Evolutionary conservation across 2,888 invertebrate species (phyloP).

Genomic region (Chrysolina oricalcia): DNA sequence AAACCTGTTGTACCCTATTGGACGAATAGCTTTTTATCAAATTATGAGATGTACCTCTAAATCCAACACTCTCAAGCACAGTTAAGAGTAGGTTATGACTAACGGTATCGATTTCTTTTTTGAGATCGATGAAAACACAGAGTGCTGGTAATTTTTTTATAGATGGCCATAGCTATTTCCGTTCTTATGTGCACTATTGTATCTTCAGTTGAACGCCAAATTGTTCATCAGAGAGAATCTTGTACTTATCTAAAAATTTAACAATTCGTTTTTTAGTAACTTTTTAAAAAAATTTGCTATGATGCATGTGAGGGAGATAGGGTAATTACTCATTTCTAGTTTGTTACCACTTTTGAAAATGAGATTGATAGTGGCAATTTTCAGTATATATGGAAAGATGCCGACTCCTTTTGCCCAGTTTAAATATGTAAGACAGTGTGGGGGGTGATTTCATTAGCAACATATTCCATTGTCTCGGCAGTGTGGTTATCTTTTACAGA

Average conservation of each 20-base stretch:
- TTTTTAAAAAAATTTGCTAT: neutral
- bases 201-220: no score
- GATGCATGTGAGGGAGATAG: no score
- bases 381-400: neutral
- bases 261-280: neutral
- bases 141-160: neutral
- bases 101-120: neutral
- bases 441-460: neutral
- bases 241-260: neutral
- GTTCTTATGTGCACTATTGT: no score
- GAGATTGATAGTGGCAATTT: neutral
- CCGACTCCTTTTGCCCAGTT: neutral
- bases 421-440: neutral
- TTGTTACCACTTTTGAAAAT: neutral
- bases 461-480: neutral
- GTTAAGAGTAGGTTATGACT: neutral
- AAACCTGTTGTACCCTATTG: neutral
- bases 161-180: neutral
- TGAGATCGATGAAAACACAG: neutral
- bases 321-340: neutral
- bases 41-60: neutral
- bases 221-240: neutral
- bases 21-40: neutral
- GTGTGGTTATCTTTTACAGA: neutral
- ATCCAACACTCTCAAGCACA: neutral